These are phyloP conservation scores for Corynorhinus townsendii DNA, from an alignment of 2,113 vertebrate genomes.

Conservation along the genomic window DNA sequence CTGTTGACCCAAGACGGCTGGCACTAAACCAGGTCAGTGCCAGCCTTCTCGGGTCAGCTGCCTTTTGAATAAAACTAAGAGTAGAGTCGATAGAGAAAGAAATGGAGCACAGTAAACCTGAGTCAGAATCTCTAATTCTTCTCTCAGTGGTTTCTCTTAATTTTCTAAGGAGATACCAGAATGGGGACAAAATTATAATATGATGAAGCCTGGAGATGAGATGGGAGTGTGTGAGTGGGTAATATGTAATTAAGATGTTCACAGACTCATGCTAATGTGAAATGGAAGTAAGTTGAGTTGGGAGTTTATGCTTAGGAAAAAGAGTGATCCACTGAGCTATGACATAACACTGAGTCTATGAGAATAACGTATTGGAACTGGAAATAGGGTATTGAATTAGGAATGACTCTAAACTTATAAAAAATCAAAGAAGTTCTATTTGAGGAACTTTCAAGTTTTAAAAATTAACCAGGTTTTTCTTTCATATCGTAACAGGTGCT, in stretches of 20 bases:
- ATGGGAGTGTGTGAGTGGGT: neutral
- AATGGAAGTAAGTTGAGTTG: neutral
- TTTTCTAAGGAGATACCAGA: neutral
- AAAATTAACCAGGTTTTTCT: constrained; percentile 40
- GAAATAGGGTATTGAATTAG: neutral
- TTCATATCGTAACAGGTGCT: constrained; percentile 13
- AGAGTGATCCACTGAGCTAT: neutral
- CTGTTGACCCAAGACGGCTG: neutral
- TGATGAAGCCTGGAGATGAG: neutral
- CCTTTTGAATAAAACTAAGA: neutral
- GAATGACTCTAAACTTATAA: neutral
- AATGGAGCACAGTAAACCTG: neutral
- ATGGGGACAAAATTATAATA: neutral
- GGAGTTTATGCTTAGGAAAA: neutral
- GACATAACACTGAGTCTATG: neutral
- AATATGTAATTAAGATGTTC: neutral
- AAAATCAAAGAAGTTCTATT: neutral
- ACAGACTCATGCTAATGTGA: neutral
- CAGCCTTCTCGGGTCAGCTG: neutral
- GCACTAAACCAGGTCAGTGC: constrained; percentile 36
- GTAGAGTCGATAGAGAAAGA: neutral
- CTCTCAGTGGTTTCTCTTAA: neutral
- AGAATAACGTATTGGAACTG: neutral
- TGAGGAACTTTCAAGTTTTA: constrained; percentile 29
- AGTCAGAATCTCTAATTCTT: neutral